phyloP scores from a whole-genome alignment of 2,113 vertebrate genomes.

The Bagarius yarrelli region DNA sequence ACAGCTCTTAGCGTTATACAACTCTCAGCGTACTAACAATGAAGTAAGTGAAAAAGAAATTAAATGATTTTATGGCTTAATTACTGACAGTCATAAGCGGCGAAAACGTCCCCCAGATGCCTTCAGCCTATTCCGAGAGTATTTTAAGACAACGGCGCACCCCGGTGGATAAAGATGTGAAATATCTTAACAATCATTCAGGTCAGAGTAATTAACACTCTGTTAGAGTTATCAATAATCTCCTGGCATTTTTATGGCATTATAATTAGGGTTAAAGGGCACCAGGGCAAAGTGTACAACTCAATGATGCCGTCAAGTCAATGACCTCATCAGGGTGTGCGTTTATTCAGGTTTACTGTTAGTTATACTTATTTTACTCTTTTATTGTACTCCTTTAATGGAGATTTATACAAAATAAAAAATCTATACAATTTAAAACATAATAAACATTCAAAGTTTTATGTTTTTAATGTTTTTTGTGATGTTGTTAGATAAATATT shows the following conservation, averaged over 20 bases:
- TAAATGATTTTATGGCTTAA: constrained; percentile 12
- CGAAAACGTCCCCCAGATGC: neutral
- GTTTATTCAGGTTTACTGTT: too few species aligned
- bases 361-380: too few species aligned
- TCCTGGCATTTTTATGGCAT: neutral
- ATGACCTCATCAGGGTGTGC: neutral
- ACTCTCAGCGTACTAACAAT: constrained; percentile 17
- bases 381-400: too few species aligned
- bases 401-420: too few species aligned
- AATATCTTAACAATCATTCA: neutral
- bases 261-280: neutral
- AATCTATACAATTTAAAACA: too few species aligned
- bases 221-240: neutral
- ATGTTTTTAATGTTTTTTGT: too few species aligned
- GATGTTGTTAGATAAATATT: too few species aligned
- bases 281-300: neutral
- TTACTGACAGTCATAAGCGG: neutral
- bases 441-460: too few species aligned
- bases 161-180: constrained; percentile 33
- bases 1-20: constrained; percentile 9
- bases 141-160: constrained; percentile 40
- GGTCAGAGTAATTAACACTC: neutral
- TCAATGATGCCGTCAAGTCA: constrained; percentile 11
- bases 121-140: neutral
- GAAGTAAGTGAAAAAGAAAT: constrained; percentile 20